Base-by-base conservation (phyloP, 92 coral and sea anemone species). In the Porites rus region DNA sequence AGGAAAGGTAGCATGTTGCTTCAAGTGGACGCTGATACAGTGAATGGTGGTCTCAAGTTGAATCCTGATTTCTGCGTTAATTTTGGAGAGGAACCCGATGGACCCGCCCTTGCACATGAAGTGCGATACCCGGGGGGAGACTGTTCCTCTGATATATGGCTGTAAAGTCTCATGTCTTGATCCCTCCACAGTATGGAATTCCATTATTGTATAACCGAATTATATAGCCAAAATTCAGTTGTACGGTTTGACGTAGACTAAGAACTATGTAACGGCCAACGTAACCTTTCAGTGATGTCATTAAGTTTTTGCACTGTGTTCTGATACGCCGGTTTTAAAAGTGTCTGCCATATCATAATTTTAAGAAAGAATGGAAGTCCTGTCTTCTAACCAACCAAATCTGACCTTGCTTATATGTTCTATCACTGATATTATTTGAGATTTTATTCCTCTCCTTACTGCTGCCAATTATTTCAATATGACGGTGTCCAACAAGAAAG, bases 121-220 rank as follows among this genome's bases (percentile, higher is more conserved):
- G 94, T 96, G 31, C 96, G 99, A 65, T 96, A 96, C 72, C 99
- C 99, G 4, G 99, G 99, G 21, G 99, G 99, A 73, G 99, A 93
- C 78, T 96, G 99, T 72, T 93, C 99, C 89, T 96, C 99, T 10
- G 99, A 96, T 69, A 96, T 96, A 25, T 95, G 98, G 98, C 90
- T 95, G 28, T 94, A 78, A 72, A 61, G 63, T 9, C 7, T 69
- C 28, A 12, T 25, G 4, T 8, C 4, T 12, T 28, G 38, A 2
- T 58, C 62, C 13, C 62, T 58, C 62, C 11, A 10, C 11, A 58
- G 62, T 58, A 58, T 58, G 62, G 62, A 58, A 58, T 8, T 58
- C 66, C 20, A 10, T 10, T 0, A 18, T 16, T 16, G 18, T 62
- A 62, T 16, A 62, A 62, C 66, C 22, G 62, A 58, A 8, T 58